These are phyloP conservation scores for Pelagia noctiluca DNA, from an alignment of 30 jellyfish, hydroid and myxozoan species.

Conservation along the genomic window DNA sequence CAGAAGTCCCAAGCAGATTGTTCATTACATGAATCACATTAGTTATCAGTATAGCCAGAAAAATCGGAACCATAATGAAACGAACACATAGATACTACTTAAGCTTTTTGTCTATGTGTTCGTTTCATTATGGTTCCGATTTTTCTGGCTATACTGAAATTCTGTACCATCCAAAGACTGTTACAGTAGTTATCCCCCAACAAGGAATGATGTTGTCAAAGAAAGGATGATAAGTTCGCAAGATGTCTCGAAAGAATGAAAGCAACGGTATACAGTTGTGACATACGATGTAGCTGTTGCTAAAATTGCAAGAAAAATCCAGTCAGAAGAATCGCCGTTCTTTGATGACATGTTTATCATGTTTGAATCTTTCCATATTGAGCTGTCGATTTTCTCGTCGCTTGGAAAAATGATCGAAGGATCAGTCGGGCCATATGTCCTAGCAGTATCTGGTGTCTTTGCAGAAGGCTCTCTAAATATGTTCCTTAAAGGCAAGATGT, in stretches of 20 bases:
- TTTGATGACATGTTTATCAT: conserved; percentile 57
- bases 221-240: conserved; percentile 19
- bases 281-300: conserved; percentile 58
- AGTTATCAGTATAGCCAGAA: too few species aligned
- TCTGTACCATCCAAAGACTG: too few species aligned
- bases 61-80: too few species aligned
- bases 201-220: conserved; percentile 35
- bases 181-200: conserved; percentile 31
- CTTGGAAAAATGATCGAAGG: conserved; percentile 29
- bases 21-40: conserved; percentile 30
- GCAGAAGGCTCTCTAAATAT: conserved; percentile 42
- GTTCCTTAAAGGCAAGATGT: conserved; percentile 36
- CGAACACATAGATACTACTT: too few species aligned
- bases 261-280: conserved; percentile 12
- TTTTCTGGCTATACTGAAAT: too few species aligned
- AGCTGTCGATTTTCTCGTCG: conserved; percentile 37
- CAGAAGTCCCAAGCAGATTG: conserved; percentile 7
- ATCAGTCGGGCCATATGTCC: conserved; percentile 34
- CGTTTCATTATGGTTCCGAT: too few species aligned
- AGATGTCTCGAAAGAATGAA: conserved; percentile 9
- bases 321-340: conserved; percentile 35
- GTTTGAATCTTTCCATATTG: conserved; percentile 54
- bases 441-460: conserved; percentile 33
- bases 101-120: too few species aligned
- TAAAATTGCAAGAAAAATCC: conserved; percentile 32